Conservation (phyloP, 2,113 vertebrate genomes). For the Nycticebus coucang region DNA sequence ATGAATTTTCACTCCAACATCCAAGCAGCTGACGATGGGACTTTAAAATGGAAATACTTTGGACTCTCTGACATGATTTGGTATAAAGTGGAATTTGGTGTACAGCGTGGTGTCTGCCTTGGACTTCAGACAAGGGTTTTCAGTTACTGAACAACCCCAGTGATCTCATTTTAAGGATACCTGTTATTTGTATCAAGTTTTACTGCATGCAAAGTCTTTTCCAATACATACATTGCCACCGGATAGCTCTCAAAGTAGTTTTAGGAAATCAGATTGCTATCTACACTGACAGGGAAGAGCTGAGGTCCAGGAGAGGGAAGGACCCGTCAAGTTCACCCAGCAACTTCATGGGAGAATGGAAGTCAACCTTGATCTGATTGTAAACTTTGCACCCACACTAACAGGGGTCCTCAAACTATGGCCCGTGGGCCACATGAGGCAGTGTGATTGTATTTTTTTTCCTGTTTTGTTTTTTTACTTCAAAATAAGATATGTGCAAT, state of each 20-base stretch:
- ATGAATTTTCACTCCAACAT: conserved; percentile 68
- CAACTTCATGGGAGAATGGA: not conserved
- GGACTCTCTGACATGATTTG: not conserved
- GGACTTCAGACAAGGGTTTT: conserved; percentile 2
- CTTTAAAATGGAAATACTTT: conserved; percentile 49
- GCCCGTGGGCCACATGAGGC: too few relatives aligned
- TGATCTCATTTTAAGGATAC: not conserved
- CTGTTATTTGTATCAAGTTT: not conserved
- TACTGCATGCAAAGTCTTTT: not conserved
- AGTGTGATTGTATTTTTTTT: too few relatives aligned
- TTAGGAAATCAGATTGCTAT: not conserved
- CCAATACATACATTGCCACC: not conserved
- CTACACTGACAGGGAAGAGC: not conserved
- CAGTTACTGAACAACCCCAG: not conserved
- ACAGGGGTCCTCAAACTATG: too few relatives aligned
- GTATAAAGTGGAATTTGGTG: conserved; percentile 22
- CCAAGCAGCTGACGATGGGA: conserved; percentile 16
- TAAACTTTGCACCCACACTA: not conserved
- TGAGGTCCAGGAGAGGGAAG: not conserved
- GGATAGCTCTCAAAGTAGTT: not conserved
- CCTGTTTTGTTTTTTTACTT: too few relatives aligned
- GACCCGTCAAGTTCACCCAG: not conserved
- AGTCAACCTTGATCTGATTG: too few relatives aligned
- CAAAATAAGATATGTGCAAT: too few relatives aligned
- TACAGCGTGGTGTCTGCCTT: not conserved